Evolutionary conservation across 64 coral and sea anemone species (phyloP).

Genomic region (Catalaphyllia jardinei): DNA sequence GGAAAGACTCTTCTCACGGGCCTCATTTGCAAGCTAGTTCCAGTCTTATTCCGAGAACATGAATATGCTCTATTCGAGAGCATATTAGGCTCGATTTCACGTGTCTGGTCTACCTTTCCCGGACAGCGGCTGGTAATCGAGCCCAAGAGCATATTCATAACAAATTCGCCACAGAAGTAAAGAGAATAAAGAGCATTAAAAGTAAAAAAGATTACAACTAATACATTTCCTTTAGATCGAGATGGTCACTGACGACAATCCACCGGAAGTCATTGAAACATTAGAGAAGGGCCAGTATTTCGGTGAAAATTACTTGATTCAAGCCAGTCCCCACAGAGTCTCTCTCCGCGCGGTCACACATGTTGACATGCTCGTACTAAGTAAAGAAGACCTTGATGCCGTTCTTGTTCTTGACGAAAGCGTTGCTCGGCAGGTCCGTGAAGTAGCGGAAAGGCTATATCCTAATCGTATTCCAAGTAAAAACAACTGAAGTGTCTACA

Average conservation of each 20-base stretch:
- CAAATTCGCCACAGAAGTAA: too few relatives aligned
- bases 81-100: too few relatives aligned
- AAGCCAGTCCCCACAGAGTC: constrained; percentile 67
- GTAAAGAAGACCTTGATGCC: constrained; percentile 72
- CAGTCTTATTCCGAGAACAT: too few relatives aligned
- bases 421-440: constrained; percentile 45
- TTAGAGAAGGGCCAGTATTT: constrained; percentile 67
- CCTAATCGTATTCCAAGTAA: neutral
- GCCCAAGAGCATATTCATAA: too few relatives aligned
- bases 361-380: constrained; percentile 68
- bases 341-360: constrained; percentile 85
- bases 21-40: too few relatives aligned
- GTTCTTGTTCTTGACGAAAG: constrained; percentile 52
- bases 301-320: constrained; percentile 66
- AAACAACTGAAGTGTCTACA: neutral
- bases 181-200: too few relatives aligned
- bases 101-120: too few relatives aligned
- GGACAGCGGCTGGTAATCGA: too few relatives aligned
- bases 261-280: constrained; percentile 80
- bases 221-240: constrained; percentile 52
- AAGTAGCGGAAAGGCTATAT: constrained; percentile 64
- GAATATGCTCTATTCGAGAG: too few relatives aligned
- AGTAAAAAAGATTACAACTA: neutral
- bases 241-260: constrained; percentile 73
- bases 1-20: too few relatives aligned